A percentile compares a stretch with the other conserved stretches of the same genome.
Evolutionary conservation across 1,140 invertebrate species (phyloP).

Genomic region (Pantala flavescens): DNA sequence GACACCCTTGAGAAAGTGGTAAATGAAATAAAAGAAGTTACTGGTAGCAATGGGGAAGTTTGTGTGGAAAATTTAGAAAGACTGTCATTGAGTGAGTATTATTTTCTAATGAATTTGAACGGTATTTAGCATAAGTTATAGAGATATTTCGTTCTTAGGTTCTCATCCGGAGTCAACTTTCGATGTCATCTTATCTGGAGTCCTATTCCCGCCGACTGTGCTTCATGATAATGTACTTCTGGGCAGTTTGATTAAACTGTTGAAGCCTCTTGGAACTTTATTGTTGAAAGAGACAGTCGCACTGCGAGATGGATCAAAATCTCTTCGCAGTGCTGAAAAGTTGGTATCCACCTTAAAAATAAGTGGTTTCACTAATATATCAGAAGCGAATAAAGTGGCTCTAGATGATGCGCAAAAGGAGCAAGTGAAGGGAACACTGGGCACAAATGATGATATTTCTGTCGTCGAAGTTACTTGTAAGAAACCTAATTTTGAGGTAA

Average conservation of each 20-base stretch:
- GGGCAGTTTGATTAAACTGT: not conserved
- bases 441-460: constrained; percentile 18
- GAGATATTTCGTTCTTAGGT: not conserved
- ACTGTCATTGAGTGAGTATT: not conserved
- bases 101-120: too few relatives aligned
- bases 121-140: not conserved
- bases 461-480: constrained; percentile 37
- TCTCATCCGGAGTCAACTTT: not conserved
- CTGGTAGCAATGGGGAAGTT: not conserved
- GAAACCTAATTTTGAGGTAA: constrained; percentile 54
- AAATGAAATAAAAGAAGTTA: not conserved
- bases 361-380: constrained; percentile 49
- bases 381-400: not conserved
- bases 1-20: not conserved
- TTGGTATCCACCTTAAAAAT: constrained; percentile 45
- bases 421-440: not conserved
- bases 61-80: not conserved
- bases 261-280: not conserved
- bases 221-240: not conserved
- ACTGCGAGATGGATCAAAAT: not conserved
- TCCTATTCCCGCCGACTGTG: not conserved
- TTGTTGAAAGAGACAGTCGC: not conserved
- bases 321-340: constrained; percentile 19
- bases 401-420: not conserved
- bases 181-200: not conserved